A percentile compares a stretch with the other conserved stretches of the same genome.
phyloP scores from a whole-genome alignment of 1,140 invertebrate species.

The Caenorhabditis latens region DNA sequence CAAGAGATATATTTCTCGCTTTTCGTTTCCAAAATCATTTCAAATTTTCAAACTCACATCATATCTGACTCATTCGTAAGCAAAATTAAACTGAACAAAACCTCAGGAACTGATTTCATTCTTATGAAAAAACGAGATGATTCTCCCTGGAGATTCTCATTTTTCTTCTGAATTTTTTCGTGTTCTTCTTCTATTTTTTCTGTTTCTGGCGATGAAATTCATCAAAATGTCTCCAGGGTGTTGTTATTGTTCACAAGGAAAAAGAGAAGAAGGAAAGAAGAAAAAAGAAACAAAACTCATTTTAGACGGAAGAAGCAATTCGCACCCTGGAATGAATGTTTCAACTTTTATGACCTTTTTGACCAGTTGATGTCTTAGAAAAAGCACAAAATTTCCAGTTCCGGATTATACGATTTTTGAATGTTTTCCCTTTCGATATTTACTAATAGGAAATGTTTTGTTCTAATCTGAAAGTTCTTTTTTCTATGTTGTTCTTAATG shows the following conservation, averaged over 20 bases:
- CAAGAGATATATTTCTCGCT: too few species aligned
- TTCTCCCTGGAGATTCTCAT: constrained; percentile 7
- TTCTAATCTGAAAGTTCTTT: too few species aligned
- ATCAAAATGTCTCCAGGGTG: constrained; percentile 47
- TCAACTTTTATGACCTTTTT: constrained; percentile 55
- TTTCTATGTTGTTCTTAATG: background rate
- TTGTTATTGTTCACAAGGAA: constrained; percentile 45
- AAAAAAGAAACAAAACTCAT: constrained; percentile 40
- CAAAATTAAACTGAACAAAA: too few species aligned
- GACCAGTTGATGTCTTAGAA: background rate
- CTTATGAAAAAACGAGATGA: background rate
- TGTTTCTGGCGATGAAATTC: constrained; percentile 21
- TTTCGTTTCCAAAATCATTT: too few species aligned
- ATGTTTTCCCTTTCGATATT: background rate
- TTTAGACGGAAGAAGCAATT: constrained; percentile 20
- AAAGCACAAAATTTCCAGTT: background rate
- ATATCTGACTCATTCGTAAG: too few species aligned
- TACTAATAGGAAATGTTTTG: too few species aligned
- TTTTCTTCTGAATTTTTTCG: background rate
- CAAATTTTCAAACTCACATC: too few species aligned
- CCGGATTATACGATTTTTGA: background rate
- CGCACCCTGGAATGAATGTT: constrained; percentile 44
- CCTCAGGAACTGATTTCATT: background rate
- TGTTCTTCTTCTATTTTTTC: background rate
- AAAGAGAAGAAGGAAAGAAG: background rate